These are phyloP conservation scores for Pyrocephalus nanus DNA, from an alignment of 2,797 vertebrate species.

Conservation along the genomic window DNA sequence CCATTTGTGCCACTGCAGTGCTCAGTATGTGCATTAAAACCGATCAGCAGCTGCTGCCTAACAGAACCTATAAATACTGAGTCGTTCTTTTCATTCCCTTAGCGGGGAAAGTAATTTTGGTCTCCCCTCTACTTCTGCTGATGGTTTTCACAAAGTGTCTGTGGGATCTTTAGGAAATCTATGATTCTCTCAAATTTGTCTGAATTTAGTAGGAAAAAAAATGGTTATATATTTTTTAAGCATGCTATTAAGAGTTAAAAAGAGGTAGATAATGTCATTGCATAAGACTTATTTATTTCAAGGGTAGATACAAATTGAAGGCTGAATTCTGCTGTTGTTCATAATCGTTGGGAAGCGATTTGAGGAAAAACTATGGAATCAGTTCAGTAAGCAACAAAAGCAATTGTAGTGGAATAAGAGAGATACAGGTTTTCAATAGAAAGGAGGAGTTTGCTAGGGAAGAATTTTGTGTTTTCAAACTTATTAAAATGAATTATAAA, in stretches of 20 bases:
- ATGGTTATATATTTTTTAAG: not conserved
- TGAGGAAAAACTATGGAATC: not conserved
- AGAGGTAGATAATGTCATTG: not conserved
- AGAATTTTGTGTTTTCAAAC: not conserved
- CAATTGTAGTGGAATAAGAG: not conserved
- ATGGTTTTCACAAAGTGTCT: not conserved
- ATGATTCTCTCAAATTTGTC: not conserved
- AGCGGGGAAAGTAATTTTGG: not conserved
- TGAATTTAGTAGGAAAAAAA: not conserved
- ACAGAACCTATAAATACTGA: not conserved
- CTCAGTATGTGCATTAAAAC: not conserved
- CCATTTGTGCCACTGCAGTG: not conserved
- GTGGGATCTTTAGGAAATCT: not conserved
- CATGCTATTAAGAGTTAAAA: not conserved
- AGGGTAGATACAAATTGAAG: not conserved
- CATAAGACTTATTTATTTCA: not conserved
- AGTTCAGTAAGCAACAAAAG: not conserved
- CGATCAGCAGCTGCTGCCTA: not conserved
- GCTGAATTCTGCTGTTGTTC: not conserved
- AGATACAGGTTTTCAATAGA: not conserved
- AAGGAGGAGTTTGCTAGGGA: not conserved
- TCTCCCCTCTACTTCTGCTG: not conserved
- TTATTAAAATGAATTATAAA: not conserved
- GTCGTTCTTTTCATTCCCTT: not conserved
- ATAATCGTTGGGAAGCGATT: not conserved